phyloP scores from a whole-genome alignment of 2,797 vertebrate species.

The Pempheris klunzingeri region DNA sequence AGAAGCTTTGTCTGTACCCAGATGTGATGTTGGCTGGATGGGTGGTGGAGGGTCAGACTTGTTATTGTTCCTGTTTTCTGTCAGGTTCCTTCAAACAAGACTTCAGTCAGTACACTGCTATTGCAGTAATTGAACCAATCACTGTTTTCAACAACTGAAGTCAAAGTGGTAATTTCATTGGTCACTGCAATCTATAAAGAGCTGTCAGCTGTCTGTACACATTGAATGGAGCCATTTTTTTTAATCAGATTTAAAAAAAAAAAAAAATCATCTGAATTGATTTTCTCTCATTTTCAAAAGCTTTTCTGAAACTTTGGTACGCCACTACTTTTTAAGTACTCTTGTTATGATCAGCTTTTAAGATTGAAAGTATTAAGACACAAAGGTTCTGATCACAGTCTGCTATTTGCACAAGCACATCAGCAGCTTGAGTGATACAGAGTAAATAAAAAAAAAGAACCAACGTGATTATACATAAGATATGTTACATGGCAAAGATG shows the following conservation, averaged over 20 bases:
- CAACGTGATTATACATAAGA: background rate
- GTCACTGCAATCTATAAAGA: conserved; percentile 22
- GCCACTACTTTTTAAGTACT: background rate
- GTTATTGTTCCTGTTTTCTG: conserved; percentile 40
- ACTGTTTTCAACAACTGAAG: conserved; percentile 49
- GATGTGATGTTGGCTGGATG: conserved; percentile 25
- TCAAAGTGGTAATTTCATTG: conserved; percentile 42
- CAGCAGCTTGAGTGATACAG: background rate
- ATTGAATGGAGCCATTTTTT: conserved; percentile 12
- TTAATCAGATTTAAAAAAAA: conserved; percentile 21
- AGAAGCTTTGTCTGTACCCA: conserved; percentile 22
- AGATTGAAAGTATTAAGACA: background rate
- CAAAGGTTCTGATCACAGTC: background rate
- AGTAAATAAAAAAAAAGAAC: conserved; percentile 11
- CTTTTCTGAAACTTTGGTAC: background rate
- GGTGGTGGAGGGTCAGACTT: conserved; percentile 14
- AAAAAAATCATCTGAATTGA: too few relatives aligned
- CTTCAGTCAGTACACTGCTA: conserved; percentile 48
- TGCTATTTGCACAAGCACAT: background rate
- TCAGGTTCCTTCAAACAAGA: conserved; percentile 47
- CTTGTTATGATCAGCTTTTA: background rate
- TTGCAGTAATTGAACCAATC: conserved; percentile 46
- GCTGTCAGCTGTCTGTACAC: conserved; percentile 26
- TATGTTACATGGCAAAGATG: background rate
- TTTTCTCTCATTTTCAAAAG: conserved; percentile 14